Conservation (phyloP, 1,140 invertebrate genomes). For the Drosophila leontia region DNA sequence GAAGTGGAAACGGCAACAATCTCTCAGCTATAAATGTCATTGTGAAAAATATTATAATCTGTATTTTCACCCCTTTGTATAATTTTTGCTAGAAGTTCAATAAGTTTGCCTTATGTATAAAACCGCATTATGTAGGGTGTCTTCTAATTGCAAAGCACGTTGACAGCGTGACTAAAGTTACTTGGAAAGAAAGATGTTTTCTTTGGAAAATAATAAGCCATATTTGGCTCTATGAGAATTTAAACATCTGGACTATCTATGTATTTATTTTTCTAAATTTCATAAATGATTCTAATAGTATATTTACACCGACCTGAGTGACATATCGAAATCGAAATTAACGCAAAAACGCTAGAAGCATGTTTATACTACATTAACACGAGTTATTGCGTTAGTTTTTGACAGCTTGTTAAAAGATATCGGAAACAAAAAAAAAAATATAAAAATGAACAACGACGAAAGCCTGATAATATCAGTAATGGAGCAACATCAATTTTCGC, state of each 20-base stretch:
- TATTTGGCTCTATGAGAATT: background rate
- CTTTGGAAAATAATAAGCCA: background rate
- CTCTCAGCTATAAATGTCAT: slow-evolving; percentile 73
- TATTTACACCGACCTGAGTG: too few species aligned
- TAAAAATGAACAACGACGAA: too few species aligned
- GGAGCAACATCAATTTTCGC: too few species aligned
- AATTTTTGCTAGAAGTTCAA: slow-evolving; percentile 3
- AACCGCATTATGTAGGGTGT: slow-evolving; percentile 27
- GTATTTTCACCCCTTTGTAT: slow-evolving; percentile 66
- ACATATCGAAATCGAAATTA: too few species aligned
- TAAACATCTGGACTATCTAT: too few species aligned
- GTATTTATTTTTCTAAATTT: background rate
- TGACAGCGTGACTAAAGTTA: slow-evolving; percentile 30
- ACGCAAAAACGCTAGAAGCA: too few species aligned
- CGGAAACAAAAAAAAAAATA: too few species aligned
- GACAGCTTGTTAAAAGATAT: too few species aligned
- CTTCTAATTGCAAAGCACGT: background rate
- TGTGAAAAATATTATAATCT: slow-evolving; percentile 59
- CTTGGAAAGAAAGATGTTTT: slow-evolving; percentile 13
- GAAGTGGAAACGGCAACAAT: slow-evolving; percentile 49
- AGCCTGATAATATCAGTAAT: too few species aligned
- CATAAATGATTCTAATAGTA: too few species aligned
- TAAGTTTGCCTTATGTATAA: slow-evolving; percentile 18
- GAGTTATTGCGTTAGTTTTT: too few species aligned
- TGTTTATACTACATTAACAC: too few species aligned